Evolutionary conservation across 1,140 invertebrate genomes (phyloP).

Genomic region (Triops longicaudatus): DNA sequence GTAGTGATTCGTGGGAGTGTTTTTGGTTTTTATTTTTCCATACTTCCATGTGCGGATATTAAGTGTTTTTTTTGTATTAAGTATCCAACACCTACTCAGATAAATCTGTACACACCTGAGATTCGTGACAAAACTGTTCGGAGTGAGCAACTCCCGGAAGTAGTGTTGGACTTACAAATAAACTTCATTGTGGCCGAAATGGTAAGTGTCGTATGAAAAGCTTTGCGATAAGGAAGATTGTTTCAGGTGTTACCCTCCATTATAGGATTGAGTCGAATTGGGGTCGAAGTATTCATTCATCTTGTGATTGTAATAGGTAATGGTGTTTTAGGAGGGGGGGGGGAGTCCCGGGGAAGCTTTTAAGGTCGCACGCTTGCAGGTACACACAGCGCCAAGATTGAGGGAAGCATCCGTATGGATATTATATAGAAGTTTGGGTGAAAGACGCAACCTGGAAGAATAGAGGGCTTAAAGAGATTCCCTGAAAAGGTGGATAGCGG

Average conservation of each 20-base stretch:
- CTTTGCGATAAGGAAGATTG: neutral
- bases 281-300: slow-evolving; percentile 12
- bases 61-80: neutral
- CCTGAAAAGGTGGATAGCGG: slow-evolving; percentile 3
- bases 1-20: neutral
- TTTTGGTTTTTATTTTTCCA: neutral
- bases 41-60: neutral
- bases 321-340: neutral
- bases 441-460: neutral
- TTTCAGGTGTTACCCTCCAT: neutral
- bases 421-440: neutral
- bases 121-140: neutral
- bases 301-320: neutral
- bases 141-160: neutral
- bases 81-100: neutral
- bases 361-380: slow-evolving; percentile 3
- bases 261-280: neutral
- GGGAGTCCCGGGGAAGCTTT: neutral
- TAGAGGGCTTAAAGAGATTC: slow-evolving; percentile 1
- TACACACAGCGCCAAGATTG: neutral
- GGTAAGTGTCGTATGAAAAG: neutral
- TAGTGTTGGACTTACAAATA: neutral
- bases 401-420: neutral
- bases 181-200: neutral
- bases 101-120: neutral